Percentiles rank a stretch among this genome's conserved stretches.
These are phyloP conservation scores for Platichthys stellatus DNA, from an alignment of 2,113 vertebrate species.

Conservation along the genomic window DNA sequence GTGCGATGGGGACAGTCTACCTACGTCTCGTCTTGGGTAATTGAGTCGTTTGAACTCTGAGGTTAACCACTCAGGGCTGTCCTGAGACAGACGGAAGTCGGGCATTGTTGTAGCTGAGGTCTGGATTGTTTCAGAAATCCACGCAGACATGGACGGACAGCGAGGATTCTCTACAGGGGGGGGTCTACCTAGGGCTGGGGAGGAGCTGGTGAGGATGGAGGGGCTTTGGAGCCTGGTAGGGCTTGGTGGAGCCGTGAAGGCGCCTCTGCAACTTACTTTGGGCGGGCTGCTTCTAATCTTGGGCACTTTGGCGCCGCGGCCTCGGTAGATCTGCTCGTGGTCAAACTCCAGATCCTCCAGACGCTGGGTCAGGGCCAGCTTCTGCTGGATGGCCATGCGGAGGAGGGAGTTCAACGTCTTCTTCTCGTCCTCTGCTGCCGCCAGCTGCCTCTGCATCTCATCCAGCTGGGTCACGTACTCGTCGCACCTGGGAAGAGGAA, in stretches of 20 bases:
- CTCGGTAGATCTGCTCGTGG: conserved; percentile 93
- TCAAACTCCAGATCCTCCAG: conserved; percentile 99
- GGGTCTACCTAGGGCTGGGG: conserved; percentile 36
- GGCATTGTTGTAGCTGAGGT: conserved; percentile 40
- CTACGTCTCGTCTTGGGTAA: conserved; percentile 37
- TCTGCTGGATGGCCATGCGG: conserved; percentile 99
- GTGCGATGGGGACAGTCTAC: conserved; percentile 13
- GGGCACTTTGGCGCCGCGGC: conserved; percentile 91
- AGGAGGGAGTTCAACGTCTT: conserved; percentile 98
- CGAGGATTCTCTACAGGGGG: conserved; percentile 46
- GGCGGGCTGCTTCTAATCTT: conserved; percentile 94
- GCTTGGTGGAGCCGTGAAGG: conserved; percentile 77
- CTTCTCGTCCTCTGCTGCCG: conserved; percentile 98
- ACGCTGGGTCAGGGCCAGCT: conserved; percentile 95
- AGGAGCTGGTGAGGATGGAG: conserved; percentile 76
- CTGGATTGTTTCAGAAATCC: conserved; percentile 26
- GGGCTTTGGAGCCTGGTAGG: conserved; percentile 49
- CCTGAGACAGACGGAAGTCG: conserved; percentile 38
- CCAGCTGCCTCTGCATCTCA: conserved; percentile 98
- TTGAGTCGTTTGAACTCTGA: conserved; percentile 54
- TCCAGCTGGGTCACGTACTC: conserved; percentile 97
- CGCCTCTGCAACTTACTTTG: conserved; percentile 94
- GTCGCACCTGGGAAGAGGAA: conserved; percentile 86
- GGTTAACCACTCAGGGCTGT: conserved; percentile 40
- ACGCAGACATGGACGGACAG: conserved; percentile 39